Evolutionary conservation across 1,140 invertebrate species (phyloP).

Genomic region (Diorhabda carinulata): DNA sequence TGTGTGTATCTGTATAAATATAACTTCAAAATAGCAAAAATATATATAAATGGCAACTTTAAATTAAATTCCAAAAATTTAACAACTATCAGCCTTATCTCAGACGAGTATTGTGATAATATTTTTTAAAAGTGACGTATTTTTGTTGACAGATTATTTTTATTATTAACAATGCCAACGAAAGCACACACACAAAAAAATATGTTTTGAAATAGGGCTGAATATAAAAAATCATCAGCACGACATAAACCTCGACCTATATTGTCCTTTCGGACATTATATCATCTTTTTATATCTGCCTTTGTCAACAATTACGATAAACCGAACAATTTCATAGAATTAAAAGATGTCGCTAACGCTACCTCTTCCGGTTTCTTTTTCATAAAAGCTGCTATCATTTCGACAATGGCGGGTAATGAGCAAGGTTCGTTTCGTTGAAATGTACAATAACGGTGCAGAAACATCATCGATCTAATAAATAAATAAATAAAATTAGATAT

Average conservation of each 20-base stretch:
- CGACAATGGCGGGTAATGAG: constrained; percentile 85
- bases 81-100: constrained; percentile 2
- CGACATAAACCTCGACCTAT: not conserved
- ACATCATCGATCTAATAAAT: constrained; percentile 54
- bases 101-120: not conserved
- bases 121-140: not conserved
- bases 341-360: constrained; percentile 87
- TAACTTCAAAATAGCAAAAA: constrained; percentile 1
- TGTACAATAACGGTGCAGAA: constrained; percentile 75
- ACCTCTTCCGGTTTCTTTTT: constrained; percentile 83
- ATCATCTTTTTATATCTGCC: not conserved
- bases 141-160: no score
- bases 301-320: constrained; percentile 63
- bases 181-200: not conserved
- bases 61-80: not conserved
- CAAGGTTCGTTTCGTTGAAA: constrained; percentile 96
- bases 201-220: not conserved
- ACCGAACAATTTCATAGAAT: constrained; percentile 89
- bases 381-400: constrained; percentile 90
- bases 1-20: not conserved
- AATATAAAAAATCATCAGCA: not conserved
- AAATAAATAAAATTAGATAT: no score
- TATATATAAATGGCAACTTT: not conserved
- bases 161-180: no score
- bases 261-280: no score